Conservation (phyloP, 2,113 vertebrate species). For the Notothenia coriiceps region DNA sequence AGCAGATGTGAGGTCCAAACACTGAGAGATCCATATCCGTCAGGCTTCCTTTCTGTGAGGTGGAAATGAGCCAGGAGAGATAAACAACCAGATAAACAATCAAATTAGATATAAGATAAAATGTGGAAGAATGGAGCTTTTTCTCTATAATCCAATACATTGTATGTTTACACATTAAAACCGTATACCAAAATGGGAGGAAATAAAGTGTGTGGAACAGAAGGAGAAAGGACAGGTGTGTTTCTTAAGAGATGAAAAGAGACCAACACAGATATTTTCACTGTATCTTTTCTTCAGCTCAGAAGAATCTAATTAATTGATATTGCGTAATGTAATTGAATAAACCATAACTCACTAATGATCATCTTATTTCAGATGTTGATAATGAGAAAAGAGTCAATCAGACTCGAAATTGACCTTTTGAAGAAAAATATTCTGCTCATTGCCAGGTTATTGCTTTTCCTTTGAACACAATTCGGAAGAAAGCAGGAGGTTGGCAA, state of each 20-base stretch:
- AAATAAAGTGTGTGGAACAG: background rate
- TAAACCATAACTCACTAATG: background rate
- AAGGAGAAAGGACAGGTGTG: background rate
- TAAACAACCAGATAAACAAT: background rate
- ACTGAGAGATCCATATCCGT: slow-evolving; percentile 29
- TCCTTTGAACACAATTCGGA: no score
- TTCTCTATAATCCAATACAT: background rate
- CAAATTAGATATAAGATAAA: slow-evolving; percentile 26
- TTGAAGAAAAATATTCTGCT: no score
- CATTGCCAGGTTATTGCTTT: no score
- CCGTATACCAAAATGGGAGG: background rate
- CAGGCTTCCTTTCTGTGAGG: slow-evolving; percentile 13
- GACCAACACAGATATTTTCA: background rate
- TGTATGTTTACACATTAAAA: slow-evolving; percentile 47
- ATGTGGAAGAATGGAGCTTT: slow-evolving; percentile 32
- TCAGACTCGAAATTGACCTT: no score
- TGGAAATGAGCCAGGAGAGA: slow-evolving; percentile 38
- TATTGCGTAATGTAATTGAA: background rate
- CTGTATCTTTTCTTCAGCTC: background rate
- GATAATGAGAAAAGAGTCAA: background rate
- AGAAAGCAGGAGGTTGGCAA: no score
- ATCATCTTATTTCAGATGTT: background rate
- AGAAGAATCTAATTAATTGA: background rate
- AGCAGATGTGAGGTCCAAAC: slow-evolving; percentile 52
- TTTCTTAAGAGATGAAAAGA: background rate